phyloP scores from a whole-genome alignment of 1,140 invertebrate genomes.

The Drosophila jambulina region DNA sequence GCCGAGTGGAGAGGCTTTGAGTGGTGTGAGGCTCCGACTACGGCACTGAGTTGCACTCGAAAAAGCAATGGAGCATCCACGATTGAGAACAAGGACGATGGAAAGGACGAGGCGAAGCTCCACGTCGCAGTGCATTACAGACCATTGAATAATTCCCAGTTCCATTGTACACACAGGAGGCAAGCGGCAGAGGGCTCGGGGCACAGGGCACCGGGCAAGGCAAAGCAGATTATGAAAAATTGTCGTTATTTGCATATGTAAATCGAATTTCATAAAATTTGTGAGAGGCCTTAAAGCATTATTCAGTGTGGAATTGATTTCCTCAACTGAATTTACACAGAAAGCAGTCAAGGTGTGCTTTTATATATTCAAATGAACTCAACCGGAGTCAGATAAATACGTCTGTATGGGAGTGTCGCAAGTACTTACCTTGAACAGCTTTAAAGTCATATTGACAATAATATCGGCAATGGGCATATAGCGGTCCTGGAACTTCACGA shows the following conservation, averaged over 20 bases:
- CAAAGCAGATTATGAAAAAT: slow-evolving; percentile 85
- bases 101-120: slow-evolving; percentile 30
- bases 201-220: slow-evolving; percentile 19
- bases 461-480: slow-evolving; percentile 88
- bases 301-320: slow-evolving; percentile 42
- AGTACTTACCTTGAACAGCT: slow-evolving; percentile 90
- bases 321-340: slow-evolving; percentile 35
- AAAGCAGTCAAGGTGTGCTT: slow-evolving; percentile 41
- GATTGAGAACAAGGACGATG: slow-evolving; percentile 35
- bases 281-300: slow-evolving; percentile 74
- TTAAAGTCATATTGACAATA: slow-evolving; percentile 91
- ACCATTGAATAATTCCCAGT: slow-evolving; percentile 85
- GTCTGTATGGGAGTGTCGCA: not conserved
- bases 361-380: slow-evolving; percentile 29
- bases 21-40: slow-evolving; percentile 7
- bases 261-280: slow-evolving; percentile 85
- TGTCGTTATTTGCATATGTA: slow-evolving; percentile 85
- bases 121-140: slow-evolving; percentile 75
- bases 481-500: slow-evolving; percentile 88
- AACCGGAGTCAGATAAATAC: slow-evolving; percentile 8
- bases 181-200: not conserved
- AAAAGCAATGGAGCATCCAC: slow-evolving; percentile 73
- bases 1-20: slow-evolving; percentile 33
- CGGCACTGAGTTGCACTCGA: slow-evolving; percentile 66
- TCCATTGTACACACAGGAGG: slow-evolving; percentile 67